These are phyloP conservation scores for Leucopsar rothschildi DNA, from an alignment of 2,113 vertebrate genomes.

Conservation along the genomic window DNA sequence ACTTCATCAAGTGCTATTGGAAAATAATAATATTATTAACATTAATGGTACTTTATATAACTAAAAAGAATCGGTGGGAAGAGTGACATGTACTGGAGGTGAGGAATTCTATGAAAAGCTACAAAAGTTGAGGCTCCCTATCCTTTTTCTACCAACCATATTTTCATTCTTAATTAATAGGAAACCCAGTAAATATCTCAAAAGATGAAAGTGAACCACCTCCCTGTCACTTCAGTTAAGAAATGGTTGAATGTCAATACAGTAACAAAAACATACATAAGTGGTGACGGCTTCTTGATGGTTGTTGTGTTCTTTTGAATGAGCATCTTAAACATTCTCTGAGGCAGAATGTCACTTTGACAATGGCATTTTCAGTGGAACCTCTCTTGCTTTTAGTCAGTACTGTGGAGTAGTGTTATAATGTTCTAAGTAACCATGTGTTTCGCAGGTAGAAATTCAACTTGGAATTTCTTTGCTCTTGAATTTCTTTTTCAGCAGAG, in stretches of 20 bases:
- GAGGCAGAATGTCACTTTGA: background rate
- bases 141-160: background rate
- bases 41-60: background rate
- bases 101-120: background rate
- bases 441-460: background rate
- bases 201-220: background rate
- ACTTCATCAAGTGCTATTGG: background rate
- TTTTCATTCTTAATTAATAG: background rate
- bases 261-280: background rate
- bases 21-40: background rate
- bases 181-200: background rate
- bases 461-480: background rate
- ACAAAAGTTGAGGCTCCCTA: background rate
- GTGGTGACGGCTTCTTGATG: background rate
- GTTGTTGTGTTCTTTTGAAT: background rate
- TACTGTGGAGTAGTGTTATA: background rate
- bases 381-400: background rate
- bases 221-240: background rate
- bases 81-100: background rate
- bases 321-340: background rate
- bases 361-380: background rate
- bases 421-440: background rate
- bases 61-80: background rate
- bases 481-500: background rate
- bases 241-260: background rate